Percentiles rank a stretch among this genome's conserved stretches.
These are phyloP conservation scores for Odobenus rosmarus DNA, from an alignment of 2,113 vertebrate species.

Conservation along the genomic window DNA sequence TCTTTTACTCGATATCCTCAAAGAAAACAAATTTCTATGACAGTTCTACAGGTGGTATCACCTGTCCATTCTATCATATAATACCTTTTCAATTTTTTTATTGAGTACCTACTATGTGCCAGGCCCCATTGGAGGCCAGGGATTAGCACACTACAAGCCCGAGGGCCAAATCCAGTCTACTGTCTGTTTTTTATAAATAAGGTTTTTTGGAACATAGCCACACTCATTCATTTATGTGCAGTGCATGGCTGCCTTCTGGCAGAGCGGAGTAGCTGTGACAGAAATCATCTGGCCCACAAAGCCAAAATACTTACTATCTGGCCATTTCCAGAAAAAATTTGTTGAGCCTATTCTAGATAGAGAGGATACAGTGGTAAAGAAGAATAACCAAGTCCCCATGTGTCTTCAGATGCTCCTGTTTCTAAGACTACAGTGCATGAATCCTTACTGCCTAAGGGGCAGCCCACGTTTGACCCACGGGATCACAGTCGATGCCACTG, in stretches of 20 bases:
- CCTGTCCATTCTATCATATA: background rate
- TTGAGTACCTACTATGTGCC: background rate
- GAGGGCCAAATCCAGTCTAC: background rate
- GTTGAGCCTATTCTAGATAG: background rate
- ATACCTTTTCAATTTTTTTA: constrained; percentile 6
- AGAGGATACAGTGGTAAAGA: background rate
- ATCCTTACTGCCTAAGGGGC: background rate
- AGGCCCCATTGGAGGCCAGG: background rate
- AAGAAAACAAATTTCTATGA: constrained; percentile 3
- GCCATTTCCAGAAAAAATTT: background rate
- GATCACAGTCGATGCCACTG: background rate
- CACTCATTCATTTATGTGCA: background rate
- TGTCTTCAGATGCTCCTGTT: background rate
- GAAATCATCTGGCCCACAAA: background rate
- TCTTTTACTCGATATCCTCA: background rate
- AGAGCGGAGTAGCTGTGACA: background rate
- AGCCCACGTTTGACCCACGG: background rate
- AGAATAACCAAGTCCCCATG: background rate
- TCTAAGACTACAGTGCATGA: background rate
- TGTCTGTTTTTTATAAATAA: background rate
- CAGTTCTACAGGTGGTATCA: background rate
- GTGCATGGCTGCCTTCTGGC: background rate
- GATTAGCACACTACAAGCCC: background rate
- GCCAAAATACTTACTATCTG: background rate
- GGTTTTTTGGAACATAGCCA: background rate